phyloP scores from a whole-genome alignment of 2,113 vertebrate genomes.

The Xenopus tropicalis region UCB_Xtro_10.0 CM004446.2:70745501-70746000 shows the following conservation, averaged over 20 bases:
- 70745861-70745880: slow-evolving; percentile 22
- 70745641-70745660: no score
- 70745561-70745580: no score
- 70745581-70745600: no score
- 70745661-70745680: no score
- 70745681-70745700: no score
- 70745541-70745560: no score
- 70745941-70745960: neutral
- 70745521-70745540: no score
- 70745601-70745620: no score
- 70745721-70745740: slow-evolving; percentile 36
- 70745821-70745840: slow-evolving; percentile 23
- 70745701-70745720: slow-evolving; percentile 7
- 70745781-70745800: slow-evolving; percentile 40
- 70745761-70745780: slow-evolving; percentile 42
- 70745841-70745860: slow-evolving; percentile 22
- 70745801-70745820: slow-evolving; percentile 29
- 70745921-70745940: slow-evolving; percentile 11
- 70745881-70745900: slow-evolving; percentile 5
- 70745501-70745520: no score
- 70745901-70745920: slow-evolving; percentile 16
- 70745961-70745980: slow-evolving; percentile 10
- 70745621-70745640: no score
- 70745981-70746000: slow-evolving; percentile 13
- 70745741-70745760: slow-evolving; percentile 44